Conservation (phyloP, 2,888 invertebrate species). For the Xestia c-nigrum region DNA sequence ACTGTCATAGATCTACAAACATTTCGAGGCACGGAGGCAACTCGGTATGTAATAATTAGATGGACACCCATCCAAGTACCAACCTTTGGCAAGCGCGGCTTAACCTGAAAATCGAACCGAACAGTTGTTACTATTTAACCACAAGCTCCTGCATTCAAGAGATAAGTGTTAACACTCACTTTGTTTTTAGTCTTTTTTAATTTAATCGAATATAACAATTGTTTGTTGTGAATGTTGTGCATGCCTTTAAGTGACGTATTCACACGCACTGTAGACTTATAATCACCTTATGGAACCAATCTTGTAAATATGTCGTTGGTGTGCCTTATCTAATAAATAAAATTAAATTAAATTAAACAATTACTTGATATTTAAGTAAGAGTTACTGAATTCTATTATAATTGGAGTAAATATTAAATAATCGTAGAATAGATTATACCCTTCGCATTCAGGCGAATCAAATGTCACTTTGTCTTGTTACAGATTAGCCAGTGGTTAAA, state of each 20-base stretch:
- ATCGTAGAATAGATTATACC: conserved; percentile 41
- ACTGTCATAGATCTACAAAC: background rate
- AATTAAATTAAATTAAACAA: no score
- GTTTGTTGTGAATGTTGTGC: no score
- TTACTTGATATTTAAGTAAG: background rate
- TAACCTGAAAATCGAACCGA: background rate
- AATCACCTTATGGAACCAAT: no score
- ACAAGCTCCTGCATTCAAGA: background rate
- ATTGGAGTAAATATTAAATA: conserved; percentile 26
- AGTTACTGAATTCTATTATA: background rate
- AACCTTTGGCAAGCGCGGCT: background rate
- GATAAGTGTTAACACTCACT: background rate
- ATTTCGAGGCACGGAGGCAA: background rate
- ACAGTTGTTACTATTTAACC: background rate
- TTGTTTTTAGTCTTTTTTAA: no score
- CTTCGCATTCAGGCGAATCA: conserved; percentile 18
- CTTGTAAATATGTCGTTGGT: no score
- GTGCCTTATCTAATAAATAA: no score
- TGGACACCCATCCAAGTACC: background rate
- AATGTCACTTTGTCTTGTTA: conserved; percentile 34
- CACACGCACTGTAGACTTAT: no score
- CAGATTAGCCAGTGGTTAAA: conserved; percentile 48
- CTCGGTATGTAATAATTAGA: background rate
- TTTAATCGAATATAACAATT: no score
- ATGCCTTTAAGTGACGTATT: no score